Evolutionary conservation across 1,140 invertebrate genomes (phyloP), one percentile per base, ranked within the genome.

Genomic region (Hycleus cichorii): DNA sequence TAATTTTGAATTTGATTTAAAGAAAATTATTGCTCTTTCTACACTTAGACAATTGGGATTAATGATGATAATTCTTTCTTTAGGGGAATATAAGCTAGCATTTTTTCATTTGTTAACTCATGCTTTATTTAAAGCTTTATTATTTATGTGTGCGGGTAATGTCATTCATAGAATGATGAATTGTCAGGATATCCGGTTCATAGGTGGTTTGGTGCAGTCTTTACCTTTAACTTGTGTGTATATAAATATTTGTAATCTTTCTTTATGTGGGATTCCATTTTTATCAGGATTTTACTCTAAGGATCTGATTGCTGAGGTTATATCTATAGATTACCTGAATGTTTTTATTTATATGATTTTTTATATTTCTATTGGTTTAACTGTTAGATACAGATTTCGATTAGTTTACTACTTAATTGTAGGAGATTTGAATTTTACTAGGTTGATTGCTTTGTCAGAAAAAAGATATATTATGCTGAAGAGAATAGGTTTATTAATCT

Each of bases 1-100:
- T 61, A 80, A 77, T 76, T 80, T 78, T 78, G 81, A 84, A 60
- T 78, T 75, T 78, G 80, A 85, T 77, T 78, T 84, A 68, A 83
- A 83, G 72, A 84, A 83, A 77, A 81, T 84, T 81, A 83, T 86
- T 84, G 84, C 83, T 71, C 75, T 84, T 60, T 86, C 85, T 6
- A 87, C 84, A 49, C 78, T 87, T 72, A 84, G 82, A 11, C 83
- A 87, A 64, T 76, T 87, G 73, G 80, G 82, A 0, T 76, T 85
- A 71, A 85, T 84, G 78, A 81, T 84, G 71, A 76, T 77, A 71
- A 76, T 76, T 73, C 75, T 83, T 67, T 70, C 73, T 6, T 69
- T 80, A 66, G 71, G 68, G 0, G 70, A 72, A 63, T 65, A 64
- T 58, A 65, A 74, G 62, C 74, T 82, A 64, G 72, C 77, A 61